These are phyloP conservation scores for Aeoliscus strigatus DNA, from an alignment of 2,797 vertebrate species.

Conservation along the genomic window DNA sequence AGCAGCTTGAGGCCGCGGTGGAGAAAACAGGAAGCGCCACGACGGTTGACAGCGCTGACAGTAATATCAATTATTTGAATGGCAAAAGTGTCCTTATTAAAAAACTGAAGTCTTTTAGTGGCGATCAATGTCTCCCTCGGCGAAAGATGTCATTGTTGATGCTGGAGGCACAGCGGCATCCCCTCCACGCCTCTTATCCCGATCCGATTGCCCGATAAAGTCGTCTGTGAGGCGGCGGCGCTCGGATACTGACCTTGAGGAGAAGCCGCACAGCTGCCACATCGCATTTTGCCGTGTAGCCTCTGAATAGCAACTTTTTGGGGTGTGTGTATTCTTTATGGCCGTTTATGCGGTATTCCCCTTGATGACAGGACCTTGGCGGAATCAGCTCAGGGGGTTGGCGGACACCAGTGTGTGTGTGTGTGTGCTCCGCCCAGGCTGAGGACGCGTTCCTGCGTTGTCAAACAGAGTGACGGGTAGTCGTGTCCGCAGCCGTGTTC, in stretches of 20 bases:
- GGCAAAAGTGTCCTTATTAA: neutral
- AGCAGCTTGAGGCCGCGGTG: slow-evolving; percentile 21
- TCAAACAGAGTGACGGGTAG: slow-evolving; percentile 10
- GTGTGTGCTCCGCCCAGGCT: slow-evolving; percentile 6
- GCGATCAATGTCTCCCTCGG: slow-evolving; percentile 18
- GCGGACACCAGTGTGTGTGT: neutral
- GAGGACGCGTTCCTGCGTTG: slow-evolving; percentile 5
- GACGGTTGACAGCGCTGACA: neutral
- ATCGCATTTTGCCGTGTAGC: slow-evolving; percentile 27
- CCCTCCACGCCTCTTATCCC: slow-evolving; percentile 20
- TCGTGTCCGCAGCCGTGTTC: slow-evolving; percentile 23
- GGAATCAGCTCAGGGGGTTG: slow-evolving; percentile 3
- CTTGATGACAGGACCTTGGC: slow-evolving; percentile 28
- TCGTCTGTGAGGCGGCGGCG: slow-evolving; percentile 32
- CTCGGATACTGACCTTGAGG: slow-evolving; percentile 63
- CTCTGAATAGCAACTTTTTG: slow-evolving; percentile 39
- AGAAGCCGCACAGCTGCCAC: slow-evolving; percentile 28
- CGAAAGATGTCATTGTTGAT: slow-evolving; percentile 45
- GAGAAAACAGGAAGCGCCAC: slow-evolving; percentile 45
- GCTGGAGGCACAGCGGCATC: slow-evolving; percentile 49
- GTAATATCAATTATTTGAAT: no score
- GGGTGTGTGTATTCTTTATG: neutral
- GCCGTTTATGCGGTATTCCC: slow-evolving; percentile 32
- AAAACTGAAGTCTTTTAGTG: slow-evolving; percentile 26
- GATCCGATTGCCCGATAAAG: slow-evolving; percentile 15